Evolutionary conservation across 2,797 vertebrate species (phyloP), one percentile per base, ranked within the genome.

Genomic region (Podarcis siculus): DNA sequence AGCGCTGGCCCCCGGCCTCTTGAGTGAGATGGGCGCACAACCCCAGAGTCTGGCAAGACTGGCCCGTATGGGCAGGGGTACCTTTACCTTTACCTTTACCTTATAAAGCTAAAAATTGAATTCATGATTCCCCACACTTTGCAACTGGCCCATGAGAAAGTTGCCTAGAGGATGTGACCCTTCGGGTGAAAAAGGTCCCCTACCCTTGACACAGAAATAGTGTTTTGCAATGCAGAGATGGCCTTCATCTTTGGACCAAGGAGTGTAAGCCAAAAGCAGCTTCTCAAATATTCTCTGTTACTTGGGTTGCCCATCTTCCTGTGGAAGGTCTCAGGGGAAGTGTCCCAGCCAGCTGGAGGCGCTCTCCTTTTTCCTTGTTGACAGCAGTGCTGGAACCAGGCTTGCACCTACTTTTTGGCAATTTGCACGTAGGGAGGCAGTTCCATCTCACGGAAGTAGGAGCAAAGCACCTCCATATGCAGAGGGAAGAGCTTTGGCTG

Each of bases 381-480:
- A 83, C 66, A 83, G 30, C 66, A 3, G 69, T 71, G 81, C 37
- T 75, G 35, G 72, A 75, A 21, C 17, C 35, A 73, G 35, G 35
- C 32, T 32, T n/a, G 35, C 17, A 32, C 21, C 21, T 37, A 35
- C 49, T 13, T 10, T 30, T 73, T 72, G 67, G 82, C 82, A 83
- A 32, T 49, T 9, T 21, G 42, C 39, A 21, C 3, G 2, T n/a
- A 71, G 42, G n/a, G 81, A 32, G 45, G 39, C 10, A 25, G 49
- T 83, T 72, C 67, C 58, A n/a, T 85, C 27, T 42, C 73, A n/a
- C 32, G 75, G 73, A 85, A 77, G 58, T 64, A 39, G 42, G 73
- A 85, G 19, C 58, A 86, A 86, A 85, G 58, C 30, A 85, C 25
- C 73, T 85, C 73, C 72, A 19, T 45, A 79, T 55, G 25, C 49